Evolutionary conservation across 2,113 vertebrate species (phyloP).

Genomic region (Vanacampus margaritifer): DNA sequence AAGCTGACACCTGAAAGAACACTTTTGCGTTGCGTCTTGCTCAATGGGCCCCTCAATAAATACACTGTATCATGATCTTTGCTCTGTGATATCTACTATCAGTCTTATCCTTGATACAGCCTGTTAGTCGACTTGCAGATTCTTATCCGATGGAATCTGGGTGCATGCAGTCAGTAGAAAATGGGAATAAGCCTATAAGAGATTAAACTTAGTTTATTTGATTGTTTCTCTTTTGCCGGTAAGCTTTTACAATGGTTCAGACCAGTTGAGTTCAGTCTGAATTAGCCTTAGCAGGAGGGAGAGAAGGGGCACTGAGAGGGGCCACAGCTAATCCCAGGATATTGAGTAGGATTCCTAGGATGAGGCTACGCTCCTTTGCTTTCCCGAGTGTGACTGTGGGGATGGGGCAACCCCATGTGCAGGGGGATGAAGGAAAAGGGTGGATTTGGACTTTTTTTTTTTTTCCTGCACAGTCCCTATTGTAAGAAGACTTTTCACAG

Average conservation of each 20-base stretch:
- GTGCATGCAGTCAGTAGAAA: conserved; percentile 34
- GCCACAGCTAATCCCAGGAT: conserved; percentile 75
- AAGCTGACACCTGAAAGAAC: conserved; percentile 21
- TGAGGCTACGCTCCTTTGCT: conserved; percentile 74
- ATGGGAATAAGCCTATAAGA: conserved; percentile 67
- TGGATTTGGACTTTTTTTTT: conserved; percentile 53
- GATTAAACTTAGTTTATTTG: conserved; percentile 77
- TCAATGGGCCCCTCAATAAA: conserved; percentile 37
- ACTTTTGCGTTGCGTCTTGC: conserved; percentile 19
- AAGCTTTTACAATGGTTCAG: conserved; percentile 56
- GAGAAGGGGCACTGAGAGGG: conserved; percentile 63
- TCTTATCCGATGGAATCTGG: conserved; percentile 37
- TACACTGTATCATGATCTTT: conserved; percentile 19
- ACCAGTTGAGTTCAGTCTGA: conserved; percentile 63
- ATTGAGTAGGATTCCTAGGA: conserved; percentile 78
- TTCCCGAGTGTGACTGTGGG: conserved; percentile 73
- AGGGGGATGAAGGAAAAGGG: conserved; percentile 27
- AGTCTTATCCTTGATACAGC: conserved; percentile 27
- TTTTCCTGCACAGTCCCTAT: conserved; percentile 58
- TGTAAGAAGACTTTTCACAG: conserved; percentile 76
- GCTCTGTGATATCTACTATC: conserved; percentile 16
- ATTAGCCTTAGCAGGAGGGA: conserved; percentile 67
- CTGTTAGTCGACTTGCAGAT: conserved; percentile 44
- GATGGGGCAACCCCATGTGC: conserved; percentile 19
- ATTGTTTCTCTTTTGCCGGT: conserved; percentile 70